Evolutionary conservation across 1,140 invertebrate genomes (phyloP).

Genomic region (Diabrotica virgifera): DNA sequence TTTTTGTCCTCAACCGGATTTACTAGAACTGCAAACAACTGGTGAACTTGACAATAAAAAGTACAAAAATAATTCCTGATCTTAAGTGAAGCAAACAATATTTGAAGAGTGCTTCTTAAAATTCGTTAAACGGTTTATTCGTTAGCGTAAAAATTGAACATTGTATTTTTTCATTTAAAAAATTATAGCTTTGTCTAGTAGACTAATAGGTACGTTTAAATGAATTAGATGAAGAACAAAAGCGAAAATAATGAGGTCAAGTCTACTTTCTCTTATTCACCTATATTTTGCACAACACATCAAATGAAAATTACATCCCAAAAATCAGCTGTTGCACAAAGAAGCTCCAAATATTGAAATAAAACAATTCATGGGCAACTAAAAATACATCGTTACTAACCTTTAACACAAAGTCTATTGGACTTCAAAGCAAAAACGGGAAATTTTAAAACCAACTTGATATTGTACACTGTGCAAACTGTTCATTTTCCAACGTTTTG

Average conservation of each 20-base stretch:
- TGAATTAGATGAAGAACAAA: too few species aligned
- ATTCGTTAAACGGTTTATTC: too few species aligned
- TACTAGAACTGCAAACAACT: neutral
- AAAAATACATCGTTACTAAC: constrained; percentile 3
- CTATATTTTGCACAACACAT: neutral
- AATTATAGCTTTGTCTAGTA: too few species aligned
- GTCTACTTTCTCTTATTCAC: neutral
- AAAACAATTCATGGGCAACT: neutral
- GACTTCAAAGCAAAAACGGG: constrained; percentile 16
- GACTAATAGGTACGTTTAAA: too few species aligned
- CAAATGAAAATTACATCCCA: neutral
- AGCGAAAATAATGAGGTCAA: neutral
- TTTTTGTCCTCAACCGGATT: neutral
- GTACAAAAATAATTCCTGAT: neutral
- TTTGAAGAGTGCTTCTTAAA: too few species aligned
- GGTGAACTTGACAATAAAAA: neutral
- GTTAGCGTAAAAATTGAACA: too few species aligned
- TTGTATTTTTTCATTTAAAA: too few species aligned
- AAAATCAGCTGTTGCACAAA: neutral
- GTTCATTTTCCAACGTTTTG: constrained; percentile 19
- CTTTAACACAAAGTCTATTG: constrained; percentile 7
- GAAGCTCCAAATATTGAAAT: neutral
- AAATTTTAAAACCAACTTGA: constrained; percentile 14
- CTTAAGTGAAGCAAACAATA: too few species aligned
- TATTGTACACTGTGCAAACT: constrained; percentile 10